Base-by-base conservation (phyloP, 2,888 invertebrate genomes). In the Drosophila tanythrix region DNA sequence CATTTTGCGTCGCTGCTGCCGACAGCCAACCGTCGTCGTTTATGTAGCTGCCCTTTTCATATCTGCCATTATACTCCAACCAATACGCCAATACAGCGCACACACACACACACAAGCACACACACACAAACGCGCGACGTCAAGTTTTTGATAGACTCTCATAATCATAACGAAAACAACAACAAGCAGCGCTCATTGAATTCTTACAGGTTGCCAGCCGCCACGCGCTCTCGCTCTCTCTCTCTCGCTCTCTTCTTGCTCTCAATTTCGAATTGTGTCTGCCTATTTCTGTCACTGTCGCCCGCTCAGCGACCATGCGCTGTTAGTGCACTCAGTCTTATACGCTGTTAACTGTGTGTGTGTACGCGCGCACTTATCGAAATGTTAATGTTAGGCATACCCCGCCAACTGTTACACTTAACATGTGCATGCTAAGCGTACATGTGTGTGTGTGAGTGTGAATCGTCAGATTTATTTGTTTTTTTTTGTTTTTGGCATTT, bases 1-100 rank as follows among this genome's bases (percentile, higher is more conserved):
- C 91, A 88, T 82, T 82, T 89, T 82, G 88, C 82, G 70, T 57
- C 73, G 71, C 56, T 56, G 18, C 53, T 53, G 66, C 70, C 70
- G 67, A 57, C 68, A 72, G 46, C 76, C 74, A 70, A 76, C 73
- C 66, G 50, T 61, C 76, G 58, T 71, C 65, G 79, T 74, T 60
- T 71, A 71, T 61, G 76, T 81, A 68, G 70, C 88, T 88, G 87
- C 86, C 83, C 81, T 81, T 81, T 86, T 91, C 83, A 90, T 89
- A 90, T 90, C 91, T 91, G 88, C 91, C 88, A 90, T 91, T 92
- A 92, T 90, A 91, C 86, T 88, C 87, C 68, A 81, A 83, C 88
- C 80, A 77, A 75, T 74, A 70, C 57, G 65, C 72, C 68, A 78
- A 65, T 59, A 64, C 74, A 71, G 67, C 73, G 61, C 67, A 64